A percentile compares a stretch with the other conserved stretches of the same genome.
Evolutionary conservation across 2,797 vertebrate genomes (phyloP).

Genomic region (Myotis vivesi): DNA sequence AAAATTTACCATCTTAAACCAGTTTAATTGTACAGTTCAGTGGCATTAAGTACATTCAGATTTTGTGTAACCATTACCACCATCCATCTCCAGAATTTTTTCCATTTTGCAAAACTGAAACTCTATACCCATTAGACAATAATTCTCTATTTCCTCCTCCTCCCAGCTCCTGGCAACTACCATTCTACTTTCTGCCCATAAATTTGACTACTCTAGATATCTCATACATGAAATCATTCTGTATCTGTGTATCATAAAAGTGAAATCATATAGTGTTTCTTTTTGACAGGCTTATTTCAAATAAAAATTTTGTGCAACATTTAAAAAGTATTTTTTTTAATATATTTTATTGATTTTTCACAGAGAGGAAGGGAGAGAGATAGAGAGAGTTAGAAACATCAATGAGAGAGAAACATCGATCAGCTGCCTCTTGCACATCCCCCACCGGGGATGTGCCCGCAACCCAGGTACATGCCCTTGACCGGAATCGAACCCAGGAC

Average conservation of each 20-base stretch:
- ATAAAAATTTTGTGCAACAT: not conserved
- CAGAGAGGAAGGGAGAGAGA: too few species aligned
- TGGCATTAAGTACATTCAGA: not conserved
- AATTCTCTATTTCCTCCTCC: not conserved
- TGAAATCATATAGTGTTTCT: not conserved
- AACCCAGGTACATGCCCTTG: too few species aligned
- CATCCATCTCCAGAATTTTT: not conserved
- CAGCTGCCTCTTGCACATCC: too few species aligned
- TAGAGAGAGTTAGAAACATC: too few species aligned
- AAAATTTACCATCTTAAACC: not conserved
- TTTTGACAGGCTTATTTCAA: not conserved
- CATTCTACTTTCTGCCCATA: not conserved
- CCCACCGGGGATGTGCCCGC: too few species aligned
- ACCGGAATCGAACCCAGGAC: too few species aligned
- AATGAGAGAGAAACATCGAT: too few species aligned
- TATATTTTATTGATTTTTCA: too few species aligned
- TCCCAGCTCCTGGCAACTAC: not conserved
- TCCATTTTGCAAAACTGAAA: not conserved
- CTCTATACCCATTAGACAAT: not conserved
- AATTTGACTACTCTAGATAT: not conserved
- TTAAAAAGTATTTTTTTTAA: not conserved
- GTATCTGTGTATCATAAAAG: not conserved
- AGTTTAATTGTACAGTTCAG: not conserved
- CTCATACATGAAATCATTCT: not conserved
- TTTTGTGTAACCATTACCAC: not conserved